These are phyloP conservation scores for Cephus spinipes DNA, from an alignment of 2,888 invertebrate species.

Conservation along the genomic window DNA sequence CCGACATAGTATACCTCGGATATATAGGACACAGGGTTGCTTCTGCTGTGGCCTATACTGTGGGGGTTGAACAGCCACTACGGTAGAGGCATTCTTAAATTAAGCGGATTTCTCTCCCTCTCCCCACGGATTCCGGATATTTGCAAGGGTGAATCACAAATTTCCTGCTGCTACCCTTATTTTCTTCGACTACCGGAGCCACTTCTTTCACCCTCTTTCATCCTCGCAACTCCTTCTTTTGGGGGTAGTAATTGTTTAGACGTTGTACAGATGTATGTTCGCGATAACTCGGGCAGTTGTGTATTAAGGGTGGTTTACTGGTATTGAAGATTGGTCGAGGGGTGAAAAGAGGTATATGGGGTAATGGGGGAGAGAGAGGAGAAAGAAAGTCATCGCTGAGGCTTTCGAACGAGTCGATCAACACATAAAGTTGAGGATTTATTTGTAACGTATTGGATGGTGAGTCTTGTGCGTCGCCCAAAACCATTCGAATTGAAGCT, in stretches of 20 bases:
- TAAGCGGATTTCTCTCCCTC: background rate
- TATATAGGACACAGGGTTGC: constrained; percentile 6
- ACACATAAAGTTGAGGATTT: background rate
- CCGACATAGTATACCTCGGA: background rate
- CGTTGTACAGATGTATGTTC: background rate
- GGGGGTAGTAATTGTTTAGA: background rate
- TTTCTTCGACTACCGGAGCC: background rate
- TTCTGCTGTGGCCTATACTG: background rate
- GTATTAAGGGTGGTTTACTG: background rate
- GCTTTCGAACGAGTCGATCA: background rate
- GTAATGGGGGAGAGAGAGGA: background rate
- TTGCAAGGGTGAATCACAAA: constrained; percentile 1
- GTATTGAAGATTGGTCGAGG: background rate
- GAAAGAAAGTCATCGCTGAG: background rate
- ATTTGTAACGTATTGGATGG: background rate
- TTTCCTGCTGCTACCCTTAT: background rate
- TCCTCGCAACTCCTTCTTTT: background rate
- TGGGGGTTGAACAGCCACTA: background rate
- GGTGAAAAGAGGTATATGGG: background rate
- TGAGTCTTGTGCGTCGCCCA: background rate
- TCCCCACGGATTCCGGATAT: background rate
- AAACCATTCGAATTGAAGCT: background rate
- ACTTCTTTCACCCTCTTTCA: background rate
- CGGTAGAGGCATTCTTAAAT: constrained; percentile 1
- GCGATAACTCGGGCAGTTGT: background rate